Evolutionary conservation across 2,888 invertebrate species (phyloP).

Genomic region (Galerucella pusilla): DNA sequence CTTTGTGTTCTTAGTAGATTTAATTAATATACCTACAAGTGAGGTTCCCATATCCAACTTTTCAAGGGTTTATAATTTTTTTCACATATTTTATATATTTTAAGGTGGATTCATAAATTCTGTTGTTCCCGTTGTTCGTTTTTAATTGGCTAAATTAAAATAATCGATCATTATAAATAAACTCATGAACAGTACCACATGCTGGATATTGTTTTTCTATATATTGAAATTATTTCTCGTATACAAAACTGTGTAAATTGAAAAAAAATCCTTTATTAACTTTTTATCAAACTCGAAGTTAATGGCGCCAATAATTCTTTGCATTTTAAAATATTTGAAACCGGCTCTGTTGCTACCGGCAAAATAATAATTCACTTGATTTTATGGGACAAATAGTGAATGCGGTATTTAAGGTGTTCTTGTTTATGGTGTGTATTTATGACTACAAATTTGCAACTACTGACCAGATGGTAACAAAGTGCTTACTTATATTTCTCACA

Average conservation of each 20-base stretch:
- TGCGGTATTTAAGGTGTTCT: conserved; percentile 33
- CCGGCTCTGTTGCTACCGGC: conserved; percentile 38
- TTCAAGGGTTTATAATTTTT: too few species aligned
- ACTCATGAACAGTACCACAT: too few species aligned
- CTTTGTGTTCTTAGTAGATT: too few species aligned
- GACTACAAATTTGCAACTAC: conserved; percentile 27
- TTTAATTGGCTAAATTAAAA: too few species aligned
- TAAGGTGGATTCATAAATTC: too few species aligned
- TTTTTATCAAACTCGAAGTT: background rate
- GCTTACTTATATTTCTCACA: background rate
- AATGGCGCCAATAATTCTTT: background rate
- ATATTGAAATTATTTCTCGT: background rate
- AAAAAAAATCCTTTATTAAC: background rate
- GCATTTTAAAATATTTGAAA: conserved; percentile 35
- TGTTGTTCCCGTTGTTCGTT: too few species aligned
- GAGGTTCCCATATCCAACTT: too few species aligned
- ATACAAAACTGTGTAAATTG: too few species aligned
- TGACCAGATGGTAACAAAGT: conserved; percentile 24
- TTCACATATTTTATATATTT: too few species aligned
- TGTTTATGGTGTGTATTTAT: conserved; percentile 30
- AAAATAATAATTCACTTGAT: conserved; percentile 49
- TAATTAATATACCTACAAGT: too few species aligned
- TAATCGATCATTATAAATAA: too few species aligned
- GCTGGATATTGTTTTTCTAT: too few species aligned
- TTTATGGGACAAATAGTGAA: conserved; percentile 41